Conservation (phyloP, 53 echinoderm and acorn worm species). For the Patiria pectinifera region DNA sequence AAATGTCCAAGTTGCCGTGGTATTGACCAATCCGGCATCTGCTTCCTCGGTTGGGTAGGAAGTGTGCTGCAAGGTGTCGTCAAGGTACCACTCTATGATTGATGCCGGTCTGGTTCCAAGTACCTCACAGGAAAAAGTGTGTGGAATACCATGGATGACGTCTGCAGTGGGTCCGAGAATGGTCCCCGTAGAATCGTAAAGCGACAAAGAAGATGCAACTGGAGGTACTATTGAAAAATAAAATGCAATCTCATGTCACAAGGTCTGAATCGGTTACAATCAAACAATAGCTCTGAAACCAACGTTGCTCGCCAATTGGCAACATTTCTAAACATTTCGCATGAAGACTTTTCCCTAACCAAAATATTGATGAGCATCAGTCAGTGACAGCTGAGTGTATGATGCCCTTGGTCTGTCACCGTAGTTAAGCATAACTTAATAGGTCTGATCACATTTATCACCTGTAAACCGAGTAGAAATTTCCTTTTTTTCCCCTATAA, state of each 20-base stretch:
- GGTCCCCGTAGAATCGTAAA: slow-evolving; percentile 8
- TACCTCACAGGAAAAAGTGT: not conserved
- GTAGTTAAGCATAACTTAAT: no score
- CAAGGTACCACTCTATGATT: slow-evolving; percentile 39
- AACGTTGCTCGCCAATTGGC: no score
- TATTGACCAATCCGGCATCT: not conserved
- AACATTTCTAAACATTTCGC: no score
- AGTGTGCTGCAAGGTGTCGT: slow-evolving; percentile 7
- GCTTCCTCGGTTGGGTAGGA: not conserved
- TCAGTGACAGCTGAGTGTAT: no score
- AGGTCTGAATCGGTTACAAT: not conserved
- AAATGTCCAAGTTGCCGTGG: slow-evolving; percentile 16
- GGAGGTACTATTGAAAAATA: not conserved
- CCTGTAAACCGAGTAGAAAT: no score
- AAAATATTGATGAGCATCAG: no score
- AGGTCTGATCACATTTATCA: no score
- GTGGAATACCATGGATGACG: not conserved
- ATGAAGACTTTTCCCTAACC: no score
- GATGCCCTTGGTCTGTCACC: no score
- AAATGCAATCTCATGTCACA: not conserved
- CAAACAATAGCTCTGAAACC: no score
- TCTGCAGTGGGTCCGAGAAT: not conserved
- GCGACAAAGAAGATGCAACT: not conserved
- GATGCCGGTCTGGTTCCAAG: slow-evolving; percentile 20
- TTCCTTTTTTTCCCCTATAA: no score